Conservation (phyloP, 2,797 vertebrate genomes). For the Dicrostonyx torquatus region DNA sequence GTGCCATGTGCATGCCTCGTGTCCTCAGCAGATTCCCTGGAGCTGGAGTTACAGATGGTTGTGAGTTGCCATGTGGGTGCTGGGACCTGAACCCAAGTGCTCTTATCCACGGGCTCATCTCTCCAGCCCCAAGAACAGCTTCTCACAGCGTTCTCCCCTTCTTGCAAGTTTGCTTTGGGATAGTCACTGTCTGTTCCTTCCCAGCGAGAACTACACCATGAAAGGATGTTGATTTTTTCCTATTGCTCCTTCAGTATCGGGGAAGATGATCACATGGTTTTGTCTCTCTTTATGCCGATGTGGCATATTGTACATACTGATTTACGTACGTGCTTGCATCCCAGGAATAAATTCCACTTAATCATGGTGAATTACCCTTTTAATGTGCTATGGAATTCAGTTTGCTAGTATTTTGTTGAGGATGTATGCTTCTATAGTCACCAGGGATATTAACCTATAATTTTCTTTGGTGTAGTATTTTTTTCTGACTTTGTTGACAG, state of each 20-base stretch:
- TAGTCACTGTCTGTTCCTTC: background rate
- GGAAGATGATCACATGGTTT: background rate
- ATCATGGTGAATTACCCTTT: background rate
- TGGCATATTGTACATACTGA: background rate
- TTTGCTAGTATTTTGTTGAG: background rate
- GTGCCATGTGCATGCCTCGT: background rate
- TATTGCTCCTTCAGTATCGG: background rate
- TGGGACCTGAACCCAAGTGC: background rate
- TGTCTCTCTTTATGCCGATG: background rate
- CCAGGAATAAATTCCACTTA: background rate
- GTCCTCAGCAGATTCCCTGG: background rate
- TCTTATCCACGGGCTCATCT: background rate
- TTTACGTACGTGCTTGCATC: background rate
- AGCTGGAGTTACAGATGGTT: background rate
- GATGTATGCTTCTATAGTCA: background rate
- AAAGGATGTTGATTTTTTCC: background rate
- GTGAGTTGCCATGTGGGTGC: background rate
- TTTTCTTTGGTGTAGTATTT: background rate
- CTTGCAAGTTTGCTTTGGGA: background rate
- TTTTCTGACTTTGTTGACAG: background rate
- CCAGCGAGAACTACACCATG: background rate
- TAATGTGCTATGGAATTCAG: background rate
- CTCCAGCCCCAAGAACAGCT: background rate
- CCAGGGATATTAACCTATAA: background rate
- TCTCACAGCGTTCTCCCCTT: background rate